A percentile compares a stretch with the other conserved stretches of the same genome.
Conservation (phyloP, 2,888 invertebrate species). For the Julus scandinavius region DNA sequence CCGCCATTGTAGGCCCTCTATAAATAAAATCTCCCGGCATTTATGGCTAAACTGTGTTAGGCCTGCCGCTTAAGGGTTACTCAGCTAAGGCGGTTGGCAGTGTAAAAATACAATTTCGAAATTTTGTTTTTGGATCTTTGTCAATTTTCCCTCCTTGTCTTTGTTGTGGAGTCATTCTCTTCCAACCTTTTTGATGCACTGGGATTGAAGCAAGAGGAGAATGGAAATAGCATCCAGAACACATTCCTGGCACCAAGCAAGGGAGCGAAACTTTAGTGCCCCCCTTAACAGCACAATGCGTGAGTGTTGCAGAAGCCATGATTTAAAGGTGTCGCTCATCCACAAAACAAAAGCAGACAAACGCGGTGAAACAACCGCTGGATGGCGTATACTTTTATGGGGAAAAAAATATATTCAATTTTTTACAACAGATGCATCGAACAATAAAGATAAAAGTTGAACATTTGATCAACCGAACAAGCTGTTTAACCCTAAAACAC, state of each 20-base stretch:
- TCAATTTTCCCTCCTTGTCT: slow-evolving; percentile 25
- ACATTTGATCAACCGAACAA: too few species aligned
- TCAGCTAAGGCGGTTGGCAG: background rate
- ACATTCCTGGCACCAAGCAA: background rate
- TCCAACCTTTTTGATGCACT: background rate
- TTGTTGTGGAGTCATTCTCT: slow-evolving; percentile 29
- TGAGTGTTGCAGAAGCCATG: background rate
- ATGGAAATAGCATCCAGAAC: slow-evolving; percentile 23
- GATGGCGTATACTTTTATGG: background rate
- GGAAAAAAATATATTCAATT: background rate
- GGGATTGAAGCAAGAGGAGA: background rate
- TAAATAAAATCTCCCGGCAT: background rate
- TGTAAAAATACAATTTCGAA: slow-evolving; percentile 32
- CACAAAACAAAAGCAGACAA: background rate
- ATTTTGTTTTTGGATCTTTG: slow-evolving; percentile 40
- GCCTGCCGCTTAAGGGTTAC: background rate
- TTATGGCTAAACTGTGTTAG: background rate
- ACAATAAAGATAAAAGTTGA: too few species aligned
- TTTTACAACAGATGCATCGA: too few species aligned
- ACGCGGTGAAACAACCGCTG: background rate
- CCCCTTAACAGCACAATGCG: background rate
- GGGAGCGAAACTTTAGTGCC: background rate
- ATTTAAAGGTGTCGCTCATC: background rate
- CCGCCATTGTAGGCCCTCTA: slow-evolving; percentile 12
- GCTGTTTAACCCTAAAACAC: too few species aligned